Conservation (phyloP, 2,888 invertebrate species). For the Ecliptopera silaceata region DNA sequence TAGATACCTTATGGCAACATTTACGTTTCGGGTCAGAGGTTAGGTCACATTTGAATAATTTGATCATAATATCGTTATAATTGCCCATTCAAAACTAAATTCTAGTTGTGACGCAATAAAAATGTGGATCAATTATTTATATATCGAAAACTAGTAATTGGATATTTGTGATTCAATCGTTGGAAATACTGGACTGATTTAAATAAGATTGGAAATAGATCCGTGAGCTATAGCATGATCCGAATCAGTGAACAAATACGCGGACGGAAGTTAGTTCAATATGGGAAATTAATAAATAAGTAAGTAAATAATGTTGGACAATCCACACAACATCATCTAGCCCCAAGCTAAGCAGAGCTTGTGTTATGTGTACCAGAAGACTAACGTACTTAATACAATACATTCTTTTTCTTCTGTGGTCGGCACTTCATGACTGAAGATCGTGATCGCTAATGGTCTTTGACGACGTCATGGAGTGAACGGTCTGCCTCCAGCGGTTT, state of each 20-base stretch:
- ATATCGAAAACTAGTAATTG: not conserved
- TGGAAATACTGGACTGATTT: not conserved
- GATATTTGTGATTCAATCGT: not conserved
- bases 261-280: too few relatives aligned
- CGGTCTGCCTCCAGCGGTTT: too few relatives aligned
- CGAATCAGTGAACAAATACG: not conserved
- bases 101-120: not conserved
- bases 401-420: too few relatives aligned
- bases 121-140: conserved; percentile 3
- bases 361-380: too few relatives aligned
- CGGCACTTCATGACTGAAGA: too few relatives aligned
- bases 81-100: not conserved
- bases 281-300: too few relatives aligned
- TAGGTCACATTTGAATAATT: conserved; percentile 1
- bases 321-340: too few relatives aligned
- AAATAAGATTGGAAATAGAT: not conserved
- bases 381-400: too few relatives aligned
- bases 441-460: too few relatives aligned
- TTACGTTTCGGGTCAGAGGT: not conserved
- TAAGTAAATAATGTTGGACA: too few relatives aligned
- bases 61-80: not conserved
- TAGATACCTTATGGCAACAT: not conserved
- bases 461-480: too few relatives aligned
- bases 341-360: too few relatives aligned
- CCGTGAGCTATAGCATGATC: not conserved